phyloP scores from a whole-genome alignment of 2,113 vertebrate genomes.

The Dromas ardeola region DNA sequence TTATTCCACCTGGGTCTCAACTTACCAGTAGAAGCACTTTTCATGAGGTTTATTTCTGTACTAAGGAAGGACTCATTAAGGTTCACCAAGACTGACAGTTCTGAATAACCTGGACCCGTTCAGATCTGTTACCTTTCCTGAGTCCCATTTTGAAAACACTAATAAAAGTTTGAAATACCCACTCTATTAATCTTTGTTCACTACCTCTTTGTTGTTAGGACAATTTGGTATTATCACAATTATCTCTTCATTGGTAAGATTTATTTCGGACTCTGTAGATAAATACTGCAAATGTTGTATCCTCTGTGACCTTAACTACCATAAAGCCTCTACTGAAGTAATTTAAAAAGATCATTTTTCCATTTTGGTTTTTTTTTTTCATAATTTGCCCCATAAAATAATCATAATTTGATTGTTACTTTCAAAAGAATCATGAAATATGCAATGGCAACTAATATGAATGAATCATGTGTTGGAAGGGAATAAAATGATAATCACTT shows the following conservation, averaged over 20 bases:
- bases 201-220: not conserved
- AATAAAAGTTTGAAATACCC: not conserved
- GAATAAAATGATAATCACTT: conserved; percentile 29
- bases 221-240: not conserved
- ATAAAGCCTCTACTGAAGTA: not conserved
- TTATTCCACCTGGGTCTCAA: not conserved
- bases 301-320: not conserved
- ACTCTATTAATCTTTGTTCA: not conserved
- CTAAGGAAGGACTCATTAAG: not conserved
- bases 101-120: not conserved
- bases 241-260: not conserved
- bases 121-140: not conserved
- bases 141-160: not conserved
- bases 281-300: not conserved
- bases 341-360: not conserved
- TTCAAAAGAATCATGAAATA: not conserved
- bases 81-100: not conserved
- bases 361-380: not conserved
- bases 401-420: not conserved
- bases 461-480: not conserved
- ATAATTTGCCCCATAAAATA: not conserved
- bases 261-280: not conserved
- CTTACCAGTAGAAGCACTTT: not conserved
- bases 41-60: not conserved
- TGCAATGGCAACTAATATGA: not conserved